These are phyloP conservation scores for Lepisosteus osseus DNA, from an alignment of 2,113 vertebrate species.

Conservation along the genomic window DNA sequence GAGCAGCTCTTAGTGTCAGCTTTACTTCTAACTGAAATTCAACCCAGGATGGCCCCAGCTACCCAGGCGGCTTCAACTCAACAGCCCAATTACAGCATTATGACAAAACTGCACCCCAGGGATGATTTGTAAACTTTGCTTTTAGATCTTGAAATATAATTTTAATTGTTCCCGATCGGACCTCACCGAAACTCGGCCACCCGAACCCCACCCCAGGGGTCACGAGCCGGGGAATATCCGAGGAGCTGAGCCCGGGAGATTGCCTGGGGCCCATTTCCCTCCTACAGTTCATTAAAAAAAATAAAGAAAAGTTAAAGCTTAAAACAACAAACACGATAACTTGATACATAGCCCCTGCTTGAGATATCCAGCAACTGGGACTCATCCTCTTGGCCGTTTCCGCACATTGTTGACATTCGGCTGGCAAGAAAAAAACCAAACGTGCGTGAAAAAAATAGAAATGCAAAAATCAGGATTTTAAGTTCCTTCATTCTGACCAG, in stretches of 20 bases:
- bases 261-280: slow-evolving; percentile 48
- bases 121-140: slow-evolving; percentile 59
- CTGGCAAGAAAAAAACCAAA: too few species aligned
- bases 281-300: slow-evolving; percentile 32
- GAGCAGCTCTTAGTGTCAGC: slow-evolving; percentile 83
- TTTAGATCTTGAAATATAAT: slow-evolving; percentile 71
- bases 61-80: slow-evolving; percentile 60
- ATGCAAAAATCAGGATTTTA: too few species aligned
- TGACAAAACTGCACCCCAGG: slow-evolving; percentile 63
- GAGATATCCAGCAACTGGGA: slow-evolving; percentile 1
- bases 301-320: slow-evolving; percentile 40
- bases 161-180: slow-evolving; percentile 56
- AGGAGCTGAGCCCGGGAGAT: slow-evolving; percentile 49
- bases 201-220: slow-evolving; percentile 32
- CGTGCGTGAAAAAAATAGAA: too few species aligned
- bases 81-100: slow-evolving; percentile 62
- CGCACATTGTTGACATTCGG: not conserved
- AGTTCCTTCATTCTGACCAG: too few species aligned
- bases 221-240: slow-evolving; percentile 32
- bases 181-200: slow-evolving; percentile 32
- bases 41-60: slow-evolving; percentile 67
- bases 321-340: slow-evolving; percentile 65
- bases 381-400: not conserved
- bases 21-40: slow-evolving; percentile 84
- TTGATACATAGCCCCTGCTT: slow-evolving; percentile 40